Evolutionary conservation across 2,113 vertebrate genomes (phyloP).

Genomic region (Dicrurus megarhynchus): DNA sequence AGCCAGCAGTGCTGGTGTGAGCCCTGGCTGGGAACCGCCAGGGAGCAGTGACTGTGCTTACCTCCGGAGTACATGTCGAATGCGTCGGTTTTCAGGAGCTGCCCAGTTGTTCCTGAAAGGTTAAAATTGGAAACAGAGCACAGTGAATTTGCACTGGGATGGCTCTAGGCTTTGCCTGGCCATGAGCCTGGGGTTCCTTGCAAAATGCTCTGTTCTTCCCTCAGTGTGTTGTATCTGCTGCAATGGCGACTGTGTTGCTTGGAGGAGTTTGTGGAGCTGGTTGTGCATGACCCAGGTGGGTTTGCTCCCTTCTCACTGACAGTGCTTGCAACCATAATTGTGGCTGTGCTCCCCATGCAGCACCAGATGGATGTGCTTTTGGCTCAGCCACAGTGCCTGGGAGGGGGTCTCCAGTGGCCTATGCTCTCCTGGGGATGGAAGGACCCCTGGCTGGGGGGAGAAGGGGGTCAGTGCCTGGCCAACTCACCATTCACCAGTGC

Average conservation of each 20-base stretch:
- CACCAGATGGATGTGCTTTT: neutral
- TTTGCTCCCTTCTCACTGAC: neutral
- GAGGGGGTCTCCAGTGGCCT: neutral
- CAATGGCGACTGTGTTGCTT: accelerated
- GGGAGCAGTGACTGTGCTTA: neutral
- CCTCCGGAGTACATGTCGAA: slow-evolving; percentile 76
- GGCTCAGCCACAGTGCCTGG: neutral
- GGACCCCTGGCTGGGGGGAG: neutral
- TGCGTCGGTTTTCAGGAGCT: slow-evolving; percentile 13
- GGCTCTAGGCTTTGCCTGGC: neutral
- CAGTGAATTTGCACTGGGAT: neutral
- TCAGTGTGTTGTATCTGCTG: neutral
- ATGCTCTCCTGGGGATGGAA: neutral
- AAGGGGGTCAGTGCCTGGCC: neutral
- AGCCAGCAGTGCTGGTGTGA: neutral
- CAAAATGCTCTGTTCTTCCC: neutral
- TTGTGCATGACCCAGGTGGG: accelerated
- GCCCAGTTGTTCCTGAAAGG: slow-evolving; percentile 72
- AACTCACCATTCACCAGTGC: slow-evolving; percentile 83
- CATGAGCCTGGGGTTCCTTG: neutral
- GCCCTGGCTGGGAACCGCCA: neutral
- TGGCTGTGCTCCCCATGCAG: neutral
- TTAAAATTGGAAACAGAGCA: neutral
- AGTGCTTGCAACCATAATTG: neutral
- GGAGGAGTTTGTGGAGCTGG: neutral